Conservation (phyloP, 1,140 invertebrate species). For the Zophobas morio region DNA sequence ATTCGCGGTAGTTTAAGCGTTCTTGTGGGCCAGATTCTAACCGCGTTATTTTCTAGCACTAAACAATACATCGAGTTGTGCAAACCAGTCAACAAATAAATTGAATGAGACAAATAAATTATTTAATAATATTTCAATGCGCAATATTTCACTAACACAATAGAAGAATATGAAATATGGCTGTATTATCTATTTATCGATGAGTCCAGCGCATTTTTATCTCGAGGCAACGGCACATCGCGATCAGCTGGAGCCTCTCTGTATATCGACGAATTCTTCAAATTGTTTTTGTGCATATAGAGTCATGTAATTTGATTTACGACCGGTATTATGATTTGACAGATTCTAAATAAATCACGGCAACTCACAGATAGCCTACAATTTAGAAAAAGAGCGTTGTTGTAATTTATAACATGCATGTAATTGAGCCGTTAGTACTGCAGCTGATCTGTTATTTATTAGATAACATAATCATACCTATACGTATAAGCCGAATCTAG, state of each 20-base stretch:
- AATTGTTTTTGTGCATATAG: slow-evolving; percentile 25
- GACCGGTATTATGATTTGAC: slow-evolving; percentile 16
- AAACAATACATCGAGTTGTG: slow-evolving; percentile 28
- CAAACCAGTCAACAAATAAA: slow-evolving; percentile 35
- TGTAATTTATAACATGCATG: slow-evolving; percentile 25
- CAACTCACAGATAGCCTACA: slow-evolving; percentile 18
- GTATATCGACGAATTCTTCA: slow-evolving; percentile 14
- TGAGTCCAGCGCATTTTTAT: slow-evolving; percentile 26
- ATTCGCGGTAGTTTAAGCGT: too few species aligned
- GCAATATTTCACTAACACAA: slow-evolving; percentile 42
- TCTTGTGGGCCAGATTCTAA: too few species aligned
- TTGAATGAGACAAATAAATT: slow-evolving; percentile 41
- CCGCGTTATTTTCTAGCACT: not conserved
- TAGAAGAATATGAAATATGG: slow-evolving; percentile 33
- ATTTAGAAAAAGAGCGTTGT: slow-evolving; percentile 19
- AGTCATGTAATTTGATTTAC: slow-evolving; percentile 25
- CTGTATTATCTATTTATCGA: slow-evolving; percentile 31
- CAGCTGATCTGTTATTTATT: slow-evolving; percentile 21
- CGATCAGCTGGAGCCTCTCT: not conserved
- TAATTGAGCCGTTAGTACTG: slow-evolving; percentile 21
- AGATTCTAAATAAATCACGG: slow-evolving; percentile 19
- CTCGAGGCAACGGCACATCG: slow-evolving; percentile 22
- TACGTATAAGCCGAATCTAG: not conserved
- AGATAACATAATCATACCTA: slow-evolving; percentile 13
- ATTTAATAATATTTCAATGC: slow-evolving; percentile 31